Evolutionary conservation across 1,140 invertebrate species (phyloP), one percentile per base, ranked within the genome.

Genomic region (Caenorhabditis remanei): DNA sequence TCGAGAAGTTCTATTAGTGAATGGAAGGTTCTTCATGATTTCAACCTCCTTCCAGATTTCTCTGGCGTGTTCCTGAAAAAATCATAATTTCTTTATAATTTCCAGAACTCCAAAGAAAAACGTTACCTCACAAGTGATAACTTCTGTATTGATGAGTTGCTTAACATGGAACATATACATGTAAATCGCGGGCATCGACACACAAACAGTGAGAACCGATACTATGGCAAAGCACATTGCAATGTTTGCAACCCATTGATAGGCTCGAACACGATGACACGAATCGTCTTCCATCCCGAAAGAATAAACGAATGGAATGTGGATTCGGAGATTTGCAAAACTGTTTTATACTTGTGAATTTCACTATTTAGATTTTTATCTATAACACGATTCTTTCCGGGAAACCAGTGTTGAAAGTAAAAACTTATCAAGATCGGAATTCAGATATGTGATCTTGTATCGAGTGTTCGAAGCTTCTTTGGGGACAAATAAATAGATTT

Each of bases 231-330:
- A 79, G 40, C 71, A 79, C 71, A 79, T 79, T 48, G 71, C 43
- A 24, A 79, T 79, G 46, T 79, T 79, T 46, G 71, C 71, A 14
- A 79, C 71, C 71, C 71, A 79, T 79, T 79, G 71, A 79, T 79
- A 79, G 71, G 71, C 71, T 24, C 46, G 16, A 21, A 50, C 46
- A 50, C 71, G 71, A 50, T 50, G 71, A 79, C 71, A 79, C n/a
- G 71, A 79, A 50, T 79, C 71, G 46, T 79, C 71, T 24, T 79
- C 71, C 71, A 79, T 79, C 0, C 24, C 19, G 7, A 11, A 63
- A 21, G 21, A 63, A 40, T 40, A 11, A 40, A 46, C 14, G 65
- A 71, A 71, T 43, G 11, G 65, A 46, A 43, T 14, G 11, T 4
- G 19, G 21, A 71, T 43, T 46, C 8, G 16, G 21, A 46, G 5